Evolutionary conservation across 2,888 invertebrate species (phyloP).

Genomic region (Charanyca ferruginea): DNA sequence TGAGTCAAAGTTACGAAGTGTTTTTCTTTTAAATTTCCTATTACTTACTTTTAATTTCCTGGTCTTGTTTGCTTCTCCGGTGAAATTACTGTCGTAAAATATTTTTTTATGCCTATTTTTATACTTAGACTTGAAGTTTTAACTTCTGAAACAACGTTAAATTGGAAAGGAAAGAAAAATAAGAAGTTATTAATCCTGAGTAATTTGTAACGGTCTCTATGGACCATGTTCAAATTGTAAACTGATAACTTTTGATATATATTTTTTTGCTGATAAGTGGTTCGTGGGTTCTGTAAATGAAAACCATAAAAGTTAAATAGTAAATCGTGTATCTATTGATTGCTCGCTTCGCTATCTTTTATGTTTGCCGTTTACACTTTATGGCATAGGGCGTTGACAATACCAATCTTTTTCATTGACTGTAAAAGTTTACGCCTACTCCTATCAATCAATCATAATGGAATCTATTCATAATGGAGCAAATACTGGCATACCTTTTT

Average conservation of each 20-base stretch:
- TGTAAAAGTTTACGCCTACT: conserved; percentile 2
- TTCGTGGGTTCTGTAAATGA: conserved; percentile 2
- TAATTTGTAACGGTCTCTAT: conserved; percentile 1
- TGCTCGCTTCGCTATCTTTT: conserved; percentile 36
- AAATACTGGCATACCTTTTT: background rate
- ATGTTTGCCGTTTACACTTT: conserved; percentile 39
- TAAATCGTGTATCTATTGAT: conserved; percentile 39
- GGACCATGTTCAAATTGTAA: background rate
- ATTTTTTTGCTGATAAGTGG: background rate
- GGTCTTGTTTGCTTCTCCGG: conserved; percentile 40
- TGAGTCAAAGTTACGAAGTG: conserved; percentile 41
- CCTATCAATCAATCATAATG: background rate
- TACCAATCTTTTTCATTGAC: conserved; percentile 32
- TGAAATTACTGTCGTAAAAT: conserved; percentile 48
- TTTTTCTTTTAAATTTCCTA: conserved; percentile 59
- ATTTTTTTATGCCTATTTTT: conserved; percentile 52
- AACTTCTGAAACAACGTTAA: conserved; percentile 34
- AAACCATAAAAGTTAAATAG: conserved; percentile 41
- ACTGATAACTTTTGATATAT: background rate
- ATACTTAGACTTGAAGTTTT: conserved; percentile 29
- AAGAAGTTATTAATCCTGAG: conserved; percentile 14
- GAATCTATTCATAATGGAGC: background rate
- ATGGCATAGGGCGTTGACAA: conserved; percentile 17
- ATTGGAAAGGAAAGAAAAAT: conserved; percentile 18
- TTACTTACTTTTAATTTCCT: conserved; percentile 55